Conservation (phyloP, 1,140 invertebrate genomes). For the Sarcophaga bullata region DNA sequence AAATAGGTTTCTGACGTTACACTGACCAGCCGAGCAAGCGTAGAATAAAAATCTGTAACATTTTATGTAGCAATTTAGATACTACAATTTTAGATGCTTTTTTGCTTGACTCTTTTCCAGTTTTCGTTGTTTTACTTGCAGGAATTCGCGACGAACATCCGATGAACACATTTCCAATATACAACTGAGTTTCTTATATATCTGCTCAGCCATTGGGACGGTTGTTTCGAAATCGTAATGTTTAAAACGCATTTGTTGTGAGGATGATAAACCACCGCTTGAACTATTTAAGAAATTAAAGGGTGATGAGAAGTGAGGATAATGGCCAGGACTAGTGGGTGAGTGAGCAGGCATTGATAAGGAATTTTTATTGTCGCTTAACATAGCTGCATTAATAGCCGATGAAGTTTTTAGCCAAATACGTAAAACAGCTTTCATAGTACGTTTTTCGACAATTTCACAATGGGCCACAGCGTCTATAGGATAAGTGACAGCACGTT, state of each 20-base stretch:
- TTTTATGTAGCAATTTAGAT: constrained; percentile 41
- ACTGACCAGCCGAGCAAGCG: background rate
- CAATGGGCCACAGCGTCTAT: constrained; percentile 89
- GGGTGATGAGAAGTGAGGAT: constrained; percentile 44
- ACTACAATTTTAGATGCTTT: constrained; percentile 63
- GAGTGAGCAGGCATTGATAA: constrained; percentile 50
- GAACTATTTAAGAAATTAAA: constrained; percentile 57
- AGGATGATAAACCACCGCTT: constrained; percentile 42
- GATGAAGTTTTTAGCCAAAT: constrained; percentile 62
- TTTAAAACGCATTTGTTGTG: constrained; percentile 71
- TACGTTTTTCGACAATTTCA: constrained; percentile 76
- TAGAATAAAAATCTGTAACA: constrained; percentile 23
- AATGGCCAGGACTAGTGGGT: constrained; percentile 55
- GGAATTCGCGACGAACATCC: constrained; percentile 80
- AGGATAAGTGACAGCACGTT: constrained; percentile 71
- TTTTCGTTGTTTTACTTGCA: constrained; percentile 72
- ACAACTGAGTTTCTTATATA: constrained; percentile 87
- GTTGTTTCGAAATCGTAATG: constrained; percentile 89
- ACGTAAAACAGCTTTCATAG: constrained; percentile 70
- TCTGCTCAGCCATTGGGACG: constrained; percentile 77
- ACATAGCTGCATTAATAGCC: constrained; percentile 46
- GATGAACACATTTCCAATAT: constrained; percentile 86
- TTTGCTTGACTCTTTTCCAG: constrained; percentile 65
- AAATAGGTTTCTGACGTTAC: background rate
- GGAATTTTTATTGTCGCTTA: constrained; percentile 43